These are phyloP conservation scores for Sterna hirundo DNA, from an alignment of 2,113 vertebrate genomes.

Conservation along the genomic window DNA sequence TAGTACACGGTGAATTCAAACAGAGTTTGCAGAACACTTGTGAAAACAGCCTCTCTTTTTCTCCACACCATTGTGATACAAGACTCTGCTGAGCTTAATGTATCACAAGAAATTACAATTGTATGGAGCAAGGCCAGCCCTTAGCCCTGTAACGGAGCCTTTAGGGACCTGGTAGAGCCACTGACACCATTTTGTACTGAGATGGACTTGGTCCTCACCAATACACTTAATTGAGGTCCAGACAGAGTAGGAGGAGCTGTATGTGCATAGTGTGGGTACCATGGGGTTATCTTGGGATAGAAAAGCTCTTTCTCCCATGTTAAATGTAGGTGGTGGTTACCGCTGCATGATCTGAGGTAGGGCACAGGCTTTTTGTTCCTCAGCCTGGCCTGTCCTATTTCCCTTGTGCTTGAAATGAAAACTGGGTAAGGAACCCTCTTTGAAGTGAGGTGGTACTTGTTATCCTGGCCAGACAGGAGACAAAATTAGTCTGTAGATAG, in stretches of 20 bases:
- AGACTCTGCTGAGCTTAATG: neutral
- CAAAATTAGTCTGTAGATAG: neutral
- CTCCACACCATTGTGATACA: neutral
- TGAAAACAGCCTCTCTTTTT: neutral
- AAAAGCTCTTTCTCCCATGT: neutral
- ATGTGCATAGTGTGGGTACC: neutral
- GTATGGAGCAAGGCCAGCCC: neutral
- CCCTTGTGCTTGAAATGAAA: neutral
- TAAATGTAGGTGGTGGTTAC: neutral
- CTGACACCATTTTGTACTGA: neutral
- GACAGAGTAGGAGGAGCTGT: neutral
- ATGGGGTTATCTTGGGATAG: neutral
- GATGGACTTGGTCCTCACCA: neutral
- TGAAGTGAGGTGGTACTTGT: neutral
- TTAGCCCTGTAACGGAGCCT: neutral
- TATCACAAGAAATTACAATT: neutral
- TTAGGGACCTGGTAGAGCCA: neutral
- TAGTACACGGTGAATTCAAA: neutral
- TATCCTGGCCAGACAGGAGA: neutral
- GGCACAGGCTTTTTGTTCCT: neutral
- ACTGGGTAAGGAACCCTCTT: neutral
- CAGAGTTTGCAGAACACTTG: neutral
- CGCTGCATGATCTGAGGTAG: rapidly evolving
- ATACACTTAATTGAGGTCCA: neutral
- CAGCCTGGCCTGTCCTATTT: neutral